phyloP scores from a whole-genome alignment of 2,797 vertebrate species.

The Sphenodon punctatus region DNA sequence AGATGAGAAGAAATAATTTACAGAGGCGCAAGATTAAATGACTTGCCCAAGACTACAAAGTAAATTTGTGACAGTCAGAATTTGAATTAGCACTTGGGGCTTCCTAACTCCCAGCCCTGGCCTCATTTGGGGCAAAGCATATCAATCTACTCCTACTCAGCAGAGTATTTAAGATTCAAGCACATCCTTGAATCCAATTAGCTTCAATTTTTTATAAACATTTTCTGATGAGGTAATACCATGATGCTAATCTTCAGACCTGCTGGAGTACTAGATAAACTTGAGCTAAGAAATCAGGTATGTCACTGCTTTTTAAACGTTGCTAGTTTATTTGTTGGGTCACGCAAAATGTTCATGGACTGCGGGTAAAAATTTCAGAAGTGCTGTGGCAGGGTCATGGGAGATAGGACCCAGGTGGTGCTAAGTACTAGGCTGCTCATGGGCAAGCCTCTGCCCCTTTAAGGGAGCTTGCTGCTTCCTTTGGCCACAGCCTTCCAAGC shows the following conservation, averaged over 20 bases:
- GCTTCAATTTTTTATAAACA: background rate
- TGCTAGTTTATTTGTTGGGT: slow-evolving; percentile 1
- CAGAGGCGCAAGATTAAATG: background rate
- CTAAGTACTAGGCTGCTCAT: no score
- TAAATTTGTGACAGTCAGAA: background rate
- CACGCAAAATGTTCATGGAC: no score
- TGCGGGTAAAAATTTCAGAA: no score
- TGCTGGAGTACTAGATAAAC: background rate
- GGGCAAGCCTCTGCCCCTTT: no score
- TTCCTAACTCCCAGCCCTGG: background rate
- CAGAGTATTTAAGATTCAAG: background rate
- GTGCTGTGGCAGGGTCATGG: no score
- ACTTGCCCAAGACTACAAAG: background rate
- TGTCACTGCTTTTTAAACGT: background rate
- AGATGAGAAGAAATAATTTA: no score
- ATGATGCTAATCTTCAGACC: slow-evolving; percentile 1
- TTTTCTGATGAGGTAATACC: background rate
- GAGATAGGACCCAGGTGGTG: no score
- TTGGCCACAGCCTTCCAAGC: no score
- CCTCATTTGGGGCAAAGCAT: background rate
- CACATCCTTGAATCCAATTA: background rate
- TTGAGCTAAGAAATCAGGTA: slow-evolving; percentile 19
- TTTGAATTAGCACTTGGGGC: background rate
- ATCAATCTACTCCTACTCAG: background rate
- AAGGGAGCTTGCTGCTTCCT: no score